Conservation (phyloP, 2,113 vertebrate genomes). For the Triplophysa dalaica region DNA sequence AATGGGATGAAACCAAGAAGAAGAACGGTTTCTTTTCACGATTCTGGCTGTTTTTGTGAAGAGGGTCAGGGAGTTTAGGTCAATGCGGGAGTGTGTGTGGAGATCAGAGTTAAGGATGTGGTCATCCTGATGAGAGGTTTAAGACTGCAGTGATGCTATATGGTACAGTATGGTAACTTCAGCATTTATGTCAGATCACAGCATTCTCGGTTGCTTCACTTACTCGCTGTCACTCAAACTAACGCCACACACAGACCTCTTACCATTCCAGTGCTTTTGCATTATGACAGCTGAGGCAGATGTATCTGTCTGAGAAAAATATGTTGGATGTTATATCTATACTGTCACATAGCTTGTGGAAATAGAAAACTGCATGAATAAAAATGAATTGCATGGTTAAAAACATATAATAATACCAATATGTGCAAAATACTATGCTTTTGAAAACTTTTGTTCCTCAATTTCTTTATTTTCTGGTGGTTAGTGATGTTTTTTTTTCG, state of each 20-base stretch:
- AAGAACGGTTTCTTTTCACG: slow-evolving; percentile 14
- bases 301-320: slow-evolving; percentile 5
- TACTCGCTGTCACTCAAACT: slow-evolving; percentile 18
- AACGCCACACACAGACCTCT: slow-evolving; percentile 10
- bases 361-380: neutral
- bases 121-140: slow-evolving; percentile 50
- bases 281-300: too few species aligned
- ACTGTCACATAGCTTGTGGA: neutral
- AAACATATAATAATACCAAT: neutral
- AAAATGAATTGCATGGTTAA: neutral
- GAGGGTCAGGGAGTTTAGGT: slow-evolving; percentile 20
- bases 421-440: neutral
- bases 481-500: too few species aligned
- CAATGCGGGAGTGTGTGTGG: slow-evolving; percentile 12
- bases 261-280: neutral
- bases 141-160: slow-evolving; percentile 35
- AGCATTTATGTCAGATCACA: slow-evolving; percentile 29
- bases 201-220: slow-evolving; percentile 8
- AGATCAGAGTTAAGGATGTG: slow-evolving; percentile 44
- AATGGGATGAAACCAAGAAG: slow-evolving; percentile 11
- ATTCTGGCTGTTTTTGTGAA: slow-evolving; percentile 20
- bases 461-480: neutral
- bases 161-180: slow-evolving; percentile 20
- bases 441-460: neutral
- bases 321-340: neutral